Percentiles rank a stretch among this genome's conserved stretches.
Conservation (phyloP, 2,888 invertebrate species). For the Cephus rjabovi region DNA sequence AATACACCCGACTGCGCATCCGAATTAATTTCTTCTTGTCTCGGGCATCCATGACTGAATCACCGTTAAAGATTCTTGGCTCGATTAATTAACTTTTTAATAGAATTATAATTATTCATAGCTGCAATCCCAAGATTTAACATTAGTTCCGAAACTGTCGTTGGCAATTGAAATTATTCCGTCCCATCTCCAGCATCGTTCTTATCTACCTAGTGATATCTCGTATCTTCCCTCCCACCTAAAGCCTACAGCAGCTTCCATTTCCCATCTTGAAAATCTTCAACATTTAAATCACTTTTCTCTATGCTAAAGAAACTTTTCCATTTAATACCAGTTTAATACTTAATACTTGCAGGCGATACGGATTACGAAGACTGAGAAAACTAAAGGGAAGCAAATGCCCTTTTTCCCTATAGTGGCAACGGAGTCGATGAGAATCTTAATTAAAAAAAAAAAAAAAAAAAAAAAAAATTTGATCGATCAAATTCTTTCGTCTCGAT, state of each 20-base stretch:
- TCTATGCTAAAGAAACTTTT: neutral
- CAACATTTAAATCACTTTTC: neutral
- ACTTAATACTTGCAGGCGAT: neutral
- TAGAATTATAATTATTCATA: neutral
- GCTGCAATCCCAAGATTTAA: neutral
- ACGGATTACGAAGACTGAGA: neutral
- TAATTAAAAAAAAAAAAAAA: neutral
- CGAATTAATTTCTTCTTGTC: neutral
- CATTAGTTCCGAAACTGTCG: neutral
- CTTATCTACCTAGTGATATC: neutral
- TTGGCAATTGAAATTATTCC: neutral
- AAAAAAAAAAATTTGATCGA: neutral
- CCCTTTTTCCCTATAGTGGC: neutral
- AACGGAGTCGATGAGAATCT: neutral
- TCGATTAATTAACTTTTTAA: constrained; percentile 3
- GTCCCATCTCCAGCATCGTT: neutral
- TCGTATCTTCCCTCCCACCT: neutral
- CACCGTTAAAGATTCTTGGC: neutral
- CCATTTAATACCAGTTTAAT: neutral
- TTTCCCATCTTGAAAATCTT: neutral
- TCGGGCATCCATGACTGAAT: neutral
- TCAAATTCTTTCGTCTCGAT: neutral
- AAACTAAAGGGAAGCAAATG: neutral
- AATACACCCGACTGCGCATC: neutral
- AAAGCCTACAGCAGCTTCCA: neutral